Evolutionary conservation across 2,113 vertebrate species (phyloP), one percentile per base, ranked within the genome.

Genomic region (Pelobates fuscus): DNA sequence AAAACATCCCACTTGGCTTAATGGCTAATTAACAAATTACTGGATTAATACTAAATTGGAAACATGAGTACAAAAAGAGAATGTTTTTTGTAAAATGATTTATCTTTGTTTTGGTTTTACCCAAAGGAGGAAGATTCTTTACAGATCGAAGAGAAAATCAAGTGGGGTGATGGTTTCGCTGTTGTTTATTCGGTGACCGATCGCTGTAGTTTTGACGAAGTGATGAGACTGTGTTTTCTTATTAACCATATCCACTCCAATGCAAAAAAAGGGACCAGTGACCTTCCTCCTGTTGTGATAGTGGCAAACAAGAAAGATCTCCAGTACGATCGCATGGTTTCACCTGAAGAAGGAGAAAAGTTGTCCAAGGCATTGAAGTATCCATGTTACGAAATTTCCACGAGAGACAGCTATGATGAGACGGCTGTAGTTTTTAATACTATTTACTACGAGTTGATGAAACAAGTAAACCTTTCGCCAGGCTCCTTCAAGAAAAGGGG

Each of bases 111-210:
- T n/a, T n/a, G n/a, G 15, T 5, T 5, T 57, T n/a, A 57, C 24
- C 20, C n/a, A 24, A 70, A 93, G 91, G 91, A 93, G 82, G 92
- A 92, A 71, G 91, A 93, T 24, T 84, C 91, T 0, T 82, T 93
- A 72, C 86, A 90, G 82, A 89, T 93, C 2, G 90, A 93, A 81
- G 92, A 93, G 82, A 93, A 93, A 84, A 93, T 93, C 70, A 89
- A 90, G 20, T 93, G 92, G 92, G 92, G 89, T 0, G 92, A 93
- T 0, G 87, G 88, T 61, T 93, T 92, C 2, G 83, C 90, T 0
- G 87, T 93, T 41, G 88, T 89, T 46, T 93, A 93, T 83, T 93
- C 91, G 0, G 91, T 93, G 81, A 93, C 91, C 0, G 92, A 93
- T 79, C 64, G 90, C 12, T 93, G 92, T 76, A 93, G 92, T 82